Base-by-base conservation (phyloP, 1,140 invertebrate genomes). In the Tribolium madens region DNA sequence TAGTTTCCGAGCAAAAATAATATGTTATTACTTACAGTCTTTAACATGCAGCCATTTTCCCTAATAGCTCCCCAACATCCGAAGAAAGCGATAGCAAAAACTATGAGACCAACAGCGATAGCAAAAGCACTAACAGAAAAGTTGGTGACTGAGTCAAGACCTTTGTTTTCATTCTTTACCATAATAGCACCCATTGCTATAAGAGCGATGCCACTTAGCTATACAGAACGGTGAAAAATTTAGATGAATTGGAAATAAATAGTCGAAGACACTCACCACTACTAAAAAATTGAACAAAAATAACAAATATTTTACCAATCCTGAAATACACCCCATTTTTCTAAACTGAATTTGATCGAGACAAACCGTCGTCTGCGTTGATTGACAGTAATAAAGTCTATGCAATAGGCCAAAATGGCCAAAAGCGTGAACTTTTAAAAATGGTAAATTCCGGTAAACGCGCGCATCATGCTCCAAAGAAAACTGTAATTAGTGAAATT, bases 61-160 rank as follows among this genome's bases (percentile, higher is more conserved):
- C 93, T 93, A 1, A 94, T 87, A 12, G 94, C 94, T 14, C 95
- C 95, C 78, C 94, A 96, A 86, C 94, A 96, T 75, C 95, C 95
- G 77, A 96, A 92, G 88, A 95, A 95, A 21, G 94, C 93, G 9
- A 95, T 92, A 47, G 95, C 87, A 83, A 95, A 93, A 78, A 95
- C 91, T 57, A 94, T 90, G 12, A 91, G 85, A 17, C 94, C 94
- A 9, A 95, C 91, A 77, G 94, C 90, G 80, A 95, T 94, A 79
- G 95, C 89, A 21, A 96, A 87, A 42, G 94, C 89, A 10, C 93
- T 92, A 9, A 89, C 90, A 0, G 92, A 91, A 77, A 91, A 91
- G 81, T 94, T 79, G 82, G 91, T 90, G 78, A 91, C 86, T 82
- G 93, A 89, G 75, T 91, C 89, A 12, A 88, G 87, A 84, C 93